Evolutionary conservation across 2,113 vertebrate genomes (phyloP), one percentile per base, ranked within the genome.

Genomic region (Sigmodon hispidus): DNA sequence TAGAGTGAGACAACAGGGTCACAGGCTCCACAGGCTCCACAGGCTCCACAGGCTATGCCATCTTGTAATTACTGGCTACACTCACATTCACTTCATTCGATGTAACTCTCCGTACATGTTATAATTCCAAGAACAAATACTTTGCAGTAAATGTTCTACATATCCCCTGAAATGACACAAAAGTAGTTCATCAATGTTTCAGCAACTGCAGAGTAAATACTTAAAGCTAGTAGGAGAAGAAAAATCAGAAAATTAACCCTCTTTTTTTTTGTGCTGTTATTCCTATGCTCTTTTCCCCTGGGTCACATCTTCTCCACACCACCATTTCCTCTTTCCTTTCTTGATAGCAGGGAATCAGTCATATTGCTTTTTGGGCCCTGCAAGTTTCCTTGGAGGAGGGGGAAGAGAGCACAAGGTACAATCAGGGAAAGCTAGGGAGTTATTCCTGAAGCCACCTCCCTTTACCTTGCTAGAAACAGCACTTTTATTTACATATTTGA

Each of bases 151-250:
- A 69, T 93, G 85, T 83, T 16, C 50, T 65, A 26, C 63, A 45
- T 93, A 63, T 85, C 36, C 85, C 45, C 36, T 95, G 40, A 90
- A 79, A 89, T 57, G 52, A 17, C 21, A 63, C 15, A 87, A 61
- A 36, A 89, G 84, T 17, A 85, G 94, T 94, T 95, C 50, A 81
- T 50, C 89, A 89, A n/a, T 80, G 73, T 65, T 93, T 79, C 92
- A 89, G 34, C 45, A 94, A 87, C 31, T 81, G 45, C 29, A 81
- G 89, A 87, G 21, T 92, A 73, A 89, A n/a, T 88, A 57, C n/a
- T 67, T 90, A 75, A 80, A 31, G 45, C 45, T 40, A 40, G 15
- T n/a, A 67, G 70, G 36, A 89, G 22, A 50, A 76, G 17, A 73
- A 93, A 85, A 63, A n/a, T 57, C 4, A 55, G 7, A 43, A 94